These are phyloP conservation scores for Nipponia nippon DNA, from an alignment of 2,113 vertebrate species.

Conservation along the genomic window DNA sequence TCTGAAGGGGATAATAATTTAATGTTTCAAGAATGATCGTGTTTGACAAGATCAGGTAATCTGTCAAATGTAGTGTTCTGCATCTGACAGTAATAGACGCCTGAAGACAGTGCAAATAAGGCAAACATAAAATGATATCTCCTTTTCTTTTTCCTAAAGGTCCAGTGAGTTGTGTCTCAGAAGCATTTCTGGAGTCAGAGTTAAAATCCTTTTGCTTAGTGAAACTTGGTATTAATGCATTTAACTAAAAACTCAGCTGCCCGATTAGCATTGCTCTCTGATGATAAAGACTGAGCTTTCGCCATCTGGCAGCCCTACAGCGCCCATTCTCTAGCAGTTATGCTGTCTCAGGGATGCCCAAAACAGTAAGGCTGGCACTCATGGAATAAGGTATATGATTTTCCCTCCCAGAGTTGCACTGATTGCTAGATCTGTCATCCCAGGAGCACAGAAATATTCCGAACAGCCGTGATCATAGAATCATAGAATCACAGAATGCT, in stretches of 20 bases:
- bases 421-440: not conserved
- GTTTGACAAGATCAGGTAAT: not conserved
- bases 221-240: not conserved
- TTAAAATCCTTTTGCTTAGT: not conserved
- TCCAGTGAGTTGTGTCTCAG: not conserved
- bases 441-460: not conserved
- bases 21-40: not conserved
- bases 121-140: not conserved
- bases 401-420: not conserved
- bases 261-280: not conserved
- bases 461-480: no score
- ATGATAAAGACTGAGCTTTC: not conserved
- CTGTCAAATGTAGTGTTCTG: not conserved
- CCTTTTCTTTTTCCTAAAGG: not conserved
- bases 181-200: not conserved
- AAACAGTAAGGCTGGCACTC: not conserved
- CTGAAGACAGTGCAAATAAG: not conserved
- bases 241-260: not conserved
- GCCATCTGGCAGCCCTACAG: not conserved
- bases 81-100: not conserved
- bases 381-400: not conserved
- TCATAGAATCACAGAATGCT: no score
- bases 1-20: not conserved
- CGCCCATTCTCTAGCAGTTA: not conserved
- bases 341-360: not conserved